Conservation (phyloP, 2,113 vertebrate genomes). For the Gadus chalcogrammus region DNA sequence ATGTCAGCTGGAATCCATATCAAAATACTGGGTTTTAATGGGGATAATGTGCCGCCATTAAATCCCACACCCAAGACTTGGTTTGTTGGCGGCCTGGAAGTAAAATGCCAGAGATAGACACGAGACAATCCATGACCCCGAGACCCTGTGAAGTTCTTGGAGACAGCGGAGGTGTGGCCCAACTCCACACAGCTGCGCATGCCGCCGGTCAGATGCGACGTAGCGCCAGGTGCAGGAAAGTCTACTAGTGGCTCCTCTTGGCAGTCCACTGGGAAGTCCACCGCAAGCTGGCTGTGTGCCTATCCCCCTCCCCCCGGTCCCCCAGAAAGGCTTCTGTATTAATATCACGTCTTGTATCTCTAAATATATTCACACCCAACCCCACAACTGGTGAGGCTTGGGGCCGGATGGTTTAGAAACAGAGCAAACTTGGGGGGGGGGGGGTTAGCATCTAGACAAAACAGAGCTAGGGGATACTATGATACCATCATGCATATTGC, state of each 20-base stretch:
- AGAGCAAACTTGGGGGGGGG: background rate
- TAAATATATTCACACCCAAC: constrained; percentile 67
- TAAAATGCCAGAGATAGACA: too few relatives aligned
- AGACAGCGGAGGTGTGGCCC: constrained; percentile 55
- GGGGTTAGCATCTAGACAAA: background rate
- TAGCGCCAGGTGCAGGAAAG: constrained; percentile 30
- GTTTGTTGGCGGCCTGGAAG: too few relatives aligned
- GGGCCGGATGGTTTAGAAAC: constrained; percentile 50
- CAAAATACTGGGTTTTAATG: too few relatives aligned
- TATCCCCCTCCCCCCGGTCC: constrained; percentile 38
- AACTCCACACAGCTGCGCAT: constrained; percentile 57
- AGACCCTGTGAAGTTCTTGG: constrained; percentile 22
- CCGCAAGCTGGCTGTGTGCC: constrained; percentile 27
- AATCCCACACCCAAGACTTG: too few relatives aligned
- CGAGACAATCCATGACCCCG: background rate
- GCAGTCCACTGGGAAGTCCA: constrained; percentile 23
- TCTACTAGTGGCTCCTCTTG: constrained; percentile 32
- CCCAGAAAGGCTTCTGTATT: constrained; percentile 63
- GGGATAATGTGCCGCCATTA: too few relatives aligned
- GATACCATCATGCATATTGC: too few relatives aligned
- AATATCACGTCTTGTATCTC: constrained; percentile 56
- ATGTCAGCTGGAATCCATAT: too few relatives aligned
- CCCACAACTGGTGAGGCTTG: constrained; percentile 58
- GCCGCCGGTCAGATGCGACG: constrained; percentile 32
- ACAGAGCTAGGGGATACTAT: constrained; percentile 12